phyloP scores from a whole-genome alignment of 2,888 invertebrate genomes.

The Lepidocyrtinus sp. region DNA sequence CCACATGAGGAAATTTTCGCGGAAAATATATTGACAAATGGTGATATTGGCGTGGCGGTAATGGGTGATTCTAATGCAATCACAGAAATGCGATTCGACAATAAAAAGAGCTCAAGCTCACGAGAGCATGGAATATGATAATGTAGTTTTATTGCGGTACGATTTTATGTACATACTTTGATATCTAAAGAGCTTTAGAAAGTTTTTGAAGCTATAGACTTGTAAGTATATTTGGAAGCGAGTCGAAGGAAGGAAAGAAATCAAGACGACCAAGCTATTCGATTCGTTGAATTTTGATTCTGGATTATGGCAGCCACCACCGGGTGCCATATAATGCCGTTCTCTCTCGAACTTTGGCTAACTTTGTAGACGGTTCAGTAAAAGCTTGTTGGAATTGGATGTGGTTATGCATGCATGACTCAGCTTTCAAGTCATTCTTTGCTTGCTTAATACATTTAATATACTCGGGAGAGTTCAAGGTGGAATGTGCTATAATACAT shows the following conservation, averaged over 20 bases:
- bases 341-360: not conserved
- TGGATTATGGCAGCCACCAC: not conserved
- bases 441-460: not conserved
- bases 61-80: not conserved
- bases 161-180: too few species aligned
- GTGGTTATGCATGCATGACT: not conserved
- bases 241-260: not conserved
- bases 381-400: not conserved
- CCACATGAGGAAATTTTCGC: not conserved
- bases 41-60: not conserved
- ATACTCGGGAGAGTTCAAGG: not conserved
- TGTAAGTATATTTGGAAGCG: too few species aligned
- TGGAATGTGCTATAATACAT: too few species aligned
- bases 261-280: not conserved
- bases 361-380: not conserved
- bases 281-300: not conserved
- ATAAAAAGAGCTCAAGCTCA: not conserved
- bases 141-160: not conserved
- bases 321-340: too few species aligned
- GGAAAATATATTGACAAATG: conserved; percentile 24
- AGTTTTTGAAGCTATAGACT: too few species aligned
- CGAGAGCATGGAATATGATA: not conserved
- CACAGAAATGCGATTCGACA: not conserved
- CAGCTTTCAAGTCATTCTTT: not conserved
- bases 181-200: too few species aligned